Evolutionary conservation across 2,888 invertebrate genomes (phyloP), one percentile per base, ranked within the genome.

Genomic region (Microctonus aethiopoides): DNA sequence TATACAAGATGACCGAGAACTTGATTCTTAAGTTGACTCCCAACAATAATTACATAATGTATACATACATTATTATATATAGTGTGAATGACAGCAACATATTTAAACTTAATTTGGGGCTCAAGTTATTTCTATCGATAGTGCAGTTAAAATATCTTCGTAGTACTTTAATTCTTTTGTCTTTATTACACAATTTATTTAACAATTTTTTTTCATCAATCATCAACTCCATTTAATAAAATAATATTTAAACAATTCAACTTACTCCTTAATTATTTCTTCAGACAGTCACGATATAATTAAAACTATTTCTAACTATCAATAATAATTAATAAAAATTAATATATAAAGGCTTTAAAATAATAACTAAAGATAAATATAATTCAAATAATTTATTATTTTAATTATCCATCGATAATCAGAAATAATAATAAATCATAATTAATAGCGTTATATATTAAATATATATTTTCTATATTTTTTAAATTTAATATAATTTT

Each of bases 51-150:
- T 75, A 70, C 75, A 75, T 71, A 72, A 74, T 57, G 39, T 61
- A 51, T 65, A 62, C 39, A 63, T 57, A 60, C 36, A 5, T 29
- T 29, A 29, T 29, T 5, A 29, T 29, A 29, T 61, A 36, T 71
- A 46, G 13, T 51, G 59, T 57, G 52, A 51, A 52, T 36, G 39
- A 68, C 22, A 63, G 60, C 24, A 57, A 70, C 66, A 52, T 34
- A 63, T 46, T 64, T 64, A 36, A 59, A 72, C 68, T 59, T 61
- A 62, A 64, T 73, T 69, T 24, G 59, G 71, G 66, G 72, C 65
- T 67, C 64, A 61, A 74, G 68, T 70, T 72, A 76, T 76, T 74
- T 74, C 54, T 63, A 66, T 73, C 73, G 67, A 68, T 69, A 59
- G 70, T 60, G 60, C 39, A 56, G 39, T 24, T 24, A 24, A 2